Evolutionary conservation across 1,140 invertebrate species (phyloP), one percentile per base, ranked within the genome.

Genomic region (Drosophila pseudoobscura): DNA sequence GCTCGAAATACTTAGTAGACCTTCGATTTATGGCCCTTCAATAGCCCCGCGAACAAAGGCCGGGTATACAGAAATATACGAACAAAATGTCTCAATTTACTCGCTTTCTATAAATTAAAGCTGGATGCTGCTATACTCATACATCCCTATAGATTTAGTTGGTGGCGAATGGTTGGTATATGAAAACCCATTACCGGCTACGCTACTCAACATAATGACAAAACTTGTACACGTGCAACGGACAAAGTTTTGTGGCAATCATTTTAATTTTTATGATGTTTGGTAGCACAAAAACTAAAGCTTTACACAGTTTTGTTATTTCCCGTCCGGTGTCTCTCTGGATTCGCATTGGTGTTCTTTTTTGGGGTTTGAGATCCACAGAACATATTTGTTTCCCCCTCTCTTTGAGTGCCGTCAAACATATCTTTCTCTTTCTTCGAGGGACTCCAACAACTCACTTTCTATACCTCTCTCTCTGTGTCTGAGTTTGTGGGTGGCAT

Each of bases 181-280:
- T 61, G 68, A 43, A 41, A 68, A 71, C 71, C 80, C 80, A 87
- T 84, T 84, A 84, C 80, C 62, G 82, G 71, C 78, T 78, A 60
- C 51, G 78, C 51, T 83, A 82, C 80, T 84, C 63, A 61, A 64
- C 79, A 76, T 87, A 87, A 87, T 88, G 83, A 83, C 71, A 72
- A 82, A 87, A 87, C 75, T 87, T 87, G 73, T 77, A 69, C 82
- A 87, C 78, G 78, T 87, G 78, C 82, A 68, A 52, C 55, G 51
- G 22, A 46, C 39, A 57, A 87, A 68, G 39, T 87, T 87, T 75
- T 70, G 51, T 47, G 71, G 78, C 78, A 88, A 87, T 87, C 75
- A 87, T 88, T 87, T 87, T 87, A 87, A 88, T 88, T 88, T 88
- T 88, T 88, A 87, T 75, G 78, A 88, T 82, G 65, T 82, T 55